Percentiles rank a stretch among this genome's conserved stretches.
Conservation (phyloP, 37 sponge, comb jelly and placozoan species). For the Axinella damicornis region DNA sequence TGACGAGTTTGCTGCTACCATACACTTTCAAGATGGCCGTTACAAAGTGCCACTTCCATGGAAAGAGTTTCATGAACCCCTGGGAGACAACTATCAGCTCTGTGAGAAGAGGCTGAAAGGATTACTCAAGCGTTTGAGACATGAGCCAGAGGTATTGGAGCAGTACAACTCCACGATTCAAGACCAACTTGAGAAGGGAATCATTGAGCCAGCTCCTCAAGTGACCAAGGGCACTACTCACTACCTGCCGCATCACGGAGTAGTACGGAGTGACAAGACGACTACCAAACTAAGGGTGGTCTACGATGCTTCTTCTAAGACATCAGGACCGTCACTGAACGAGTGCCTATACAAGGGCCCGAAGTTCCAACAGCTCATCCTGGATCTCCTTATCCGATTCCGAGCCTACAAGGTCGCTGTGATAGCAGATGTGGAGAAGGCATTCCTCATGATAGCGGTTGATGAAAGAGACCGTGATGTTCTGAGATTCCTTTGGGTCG, state of each 20-base stretch:
- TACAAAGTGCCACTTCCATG: conserved; percentile 43
- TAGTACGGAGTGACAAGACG: conserved; percentile 22
- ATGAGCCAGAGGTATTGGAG: conserved; percentile 28
- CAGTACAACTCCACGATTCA: conserved; percentile 31
- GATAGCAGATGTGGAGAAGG: no score
- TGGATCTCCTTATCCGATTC: conserved; percentile 44
- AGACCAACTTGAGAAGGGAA: conserved; percentile 39
- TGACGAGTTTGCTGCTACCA: conserved; percentile 7
- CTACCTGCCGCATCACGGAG: conserved; percentile 52
- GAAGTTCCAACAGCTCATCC: no score
- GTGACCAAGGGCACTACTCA: background rate
- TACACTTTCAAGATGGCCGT: conserved; percentile 28
- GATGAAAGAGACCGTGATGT: conserved; percentile 43
- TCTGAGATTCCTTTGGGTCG: conserved; percentile 41
- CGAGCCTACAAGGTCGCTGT: conserved; percentile 29
- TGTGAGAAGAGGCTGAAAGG: conserved; percentile 21
- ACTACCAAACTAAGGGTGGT: no score
- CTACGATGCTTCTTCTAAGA: no score
- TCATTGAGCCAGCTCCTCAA: conserved; percentile 16
- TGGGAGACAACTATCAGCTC: conserved; percentile 37
- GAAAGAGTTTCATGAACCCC: conserved; percentile 36
- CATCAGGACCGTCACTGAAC: conserved; percentile 25
- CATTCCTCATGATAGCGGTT: conserved; percentile 41
- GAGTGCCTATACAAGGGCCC: conserved; percentile 54
- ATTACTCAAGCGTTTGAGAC: conserved; percentile 17